A percentile compares a stretch with the other conserved stretches of the same genome.
Conservation (phyloP, 2,113 vertebrate species). For the Anhinga rufa region DNA sequence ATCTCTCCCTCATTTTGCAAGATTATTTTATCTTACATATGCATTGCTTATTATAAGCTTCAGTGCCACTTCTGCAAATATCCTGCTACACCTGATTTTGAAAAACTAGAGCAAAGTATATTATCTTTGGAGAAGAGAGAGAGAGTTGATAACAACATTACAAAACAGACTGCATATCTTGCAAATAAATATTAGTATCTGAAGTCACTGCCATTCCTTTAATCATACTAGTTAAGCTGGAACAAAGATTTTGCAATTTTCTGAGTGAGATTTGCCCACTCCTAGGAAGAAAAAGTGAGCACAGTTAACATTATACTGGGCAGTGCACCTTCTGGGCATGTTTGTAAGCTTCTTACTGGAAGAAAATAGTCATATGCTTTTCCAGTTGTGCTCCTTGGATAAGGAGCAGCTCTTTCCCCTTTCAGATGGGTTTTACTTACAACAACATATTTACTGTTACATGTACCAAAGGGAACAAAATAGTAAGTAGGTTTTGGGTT, state of each 20-base stretch:
- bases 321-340: not conserved
- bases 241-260: not conserved
- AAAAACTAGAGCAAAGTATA: not conserved
- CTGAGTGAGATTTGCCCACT: not conserved
- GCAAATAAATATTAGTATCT: not conserved
- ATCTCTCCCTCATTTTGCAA: not conserved
- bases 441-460: not conserved
- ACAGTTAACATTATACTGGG: not conserved
- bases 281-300: not conserved
- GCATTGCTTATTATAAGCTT: not conserved
- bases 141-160: not conserved
- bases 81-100: not conserved
- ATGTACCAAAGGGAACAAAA: not conserved
- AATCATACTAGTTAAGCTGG: not conserved
- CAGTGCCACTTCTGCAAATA: not conserved
- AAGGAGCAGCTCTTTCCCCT: not conserved
- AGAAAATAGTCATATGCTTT: not conserved
- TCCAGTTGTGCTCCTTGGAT: not conserved
- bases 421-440: not conserved
- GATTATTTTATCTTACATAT: not conserved
- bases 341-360: not conserved
- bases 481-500: not conserved
- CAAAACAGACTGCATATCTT: not conserved
- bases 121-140: not conserved
- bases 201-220: not conserved